These are phyloP conservation scores for Blastomussa wellsi DNA, from an alignment of 92 coral and sea anemone species.

Conservation along the genomic window DNA sequence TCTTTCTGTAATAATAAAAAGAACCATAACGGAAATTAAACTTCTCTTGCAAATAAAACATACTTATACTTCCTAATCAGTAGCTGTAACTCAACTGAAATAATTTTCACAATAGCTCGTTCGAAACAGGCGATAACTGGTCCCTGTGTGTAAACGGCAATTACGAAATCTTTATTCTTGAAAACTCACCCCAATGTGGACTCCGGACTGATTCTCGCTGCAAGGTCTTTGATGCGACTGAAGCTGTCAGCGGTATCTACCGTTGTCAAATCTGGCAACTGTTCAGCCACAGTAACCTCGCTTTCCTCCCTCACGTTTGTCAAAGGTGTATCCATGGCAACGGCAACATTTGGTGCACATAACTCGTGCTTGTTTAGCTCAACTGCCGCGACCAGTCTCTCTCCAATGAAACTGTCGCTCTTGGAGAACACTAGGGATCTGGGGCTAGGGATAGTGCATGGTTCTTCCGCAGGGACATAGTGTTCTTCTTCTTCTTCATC, in stretches of 20 bases:
- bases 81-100: no score
- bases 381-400: constrained; percentile 7
- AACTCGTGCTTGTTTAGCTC: constrained; percentile 1
- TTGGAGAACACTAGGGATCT: neutral
- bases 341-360: constrained; percentile 14
- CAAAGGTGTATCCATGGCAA: constrained; percentile 17
- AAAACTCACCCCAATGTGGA: constrained; percentile 17
- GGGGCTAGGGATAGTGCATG: neutral
- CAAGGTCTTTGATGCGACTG: constrained; percentile 8
- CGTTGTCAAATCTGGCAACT: constrained; percentile 16
- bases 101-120: neutral
- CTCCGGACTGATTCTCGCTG: constrained; percentile 21
- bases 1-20: constrained; percentile 16
- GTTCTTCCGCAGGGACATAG: neutral
- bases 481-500: constrained; percentile 11
- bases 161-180: neutral
- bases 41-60: no score
- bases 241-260: constrained; percentile 31
- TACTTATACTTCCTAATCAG: no score
- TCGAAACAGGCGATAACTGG: neutral
- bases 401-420: constrained; percentile 14
- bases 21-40: neutral
- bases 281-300: constrained; percentile 6
- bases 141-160: neutral
- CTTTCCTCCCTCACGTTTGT: neutral